Conservation (phyloP, 2,113 vertebrate genomes). For the Lutjanus erythropterus region DNA sequence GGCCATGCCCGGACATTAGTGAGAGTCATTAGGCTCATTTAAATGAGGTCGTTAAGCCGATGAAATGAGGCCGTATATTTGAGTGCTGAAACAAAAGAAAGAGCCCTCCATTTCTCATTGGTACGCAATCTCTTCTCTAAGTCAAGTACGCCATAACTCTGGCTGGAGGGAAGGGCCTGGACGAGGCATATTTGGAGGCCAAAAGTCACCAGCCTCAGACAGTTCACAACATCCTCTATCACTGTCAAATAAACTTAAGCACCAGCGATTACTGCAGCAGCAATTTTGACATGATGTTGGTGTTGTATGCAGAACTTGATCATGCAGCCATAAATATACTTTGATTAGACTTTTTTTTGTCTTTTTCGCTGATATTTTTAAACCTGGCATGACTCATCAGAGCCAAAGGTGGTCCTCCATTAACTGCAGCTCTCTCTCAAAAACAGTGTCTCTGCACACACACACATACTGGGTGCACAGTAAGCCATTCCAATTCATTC, state of each 20-base stretch:
- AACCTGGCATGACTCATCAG: constrained; percentile 12
- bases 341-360: constrained; percentile 34
- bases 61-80: constrained; percentile 82
- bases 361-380: not conserved
- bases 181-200: not conserved
- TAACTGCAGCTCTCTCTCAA: not conserved
- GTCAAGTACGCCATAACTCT: constrained; percentile 68
- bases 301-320: constrained; percentile 30
- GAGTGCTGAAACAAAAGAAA: constrained; percentile 69
- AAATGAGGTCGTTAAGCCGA: constrained; percentile 84
- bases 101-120: constrained; percentile 56
- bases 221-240: constrained; percentile 7
- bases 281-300: constrained; percentile 10
- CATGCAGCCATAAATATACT: constrained; percentile 37
- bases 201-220: constrained; percentile 45
- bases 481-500: not conserved
- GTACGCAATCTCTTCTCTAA: constrained; percentile 48
- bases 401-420: not conserved
- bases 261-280: constrained; percentile 11
- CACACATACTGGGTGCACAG: too few species aligned
- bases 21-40: constrained; percentile 85
- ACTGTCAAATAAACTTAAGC: constrained; percentile 37
- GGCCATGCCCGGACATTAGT: constrained; percentile 79
- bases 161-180: not conserved
- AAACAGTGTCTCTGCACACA: not conserved